Percentiles rank a stretch among this genome's conserved stretches.
Evolutionary conservation across 2,113 vertebrate species (phyloP).

Genomic region (Ornithorhynchus anatinus): DNA sequence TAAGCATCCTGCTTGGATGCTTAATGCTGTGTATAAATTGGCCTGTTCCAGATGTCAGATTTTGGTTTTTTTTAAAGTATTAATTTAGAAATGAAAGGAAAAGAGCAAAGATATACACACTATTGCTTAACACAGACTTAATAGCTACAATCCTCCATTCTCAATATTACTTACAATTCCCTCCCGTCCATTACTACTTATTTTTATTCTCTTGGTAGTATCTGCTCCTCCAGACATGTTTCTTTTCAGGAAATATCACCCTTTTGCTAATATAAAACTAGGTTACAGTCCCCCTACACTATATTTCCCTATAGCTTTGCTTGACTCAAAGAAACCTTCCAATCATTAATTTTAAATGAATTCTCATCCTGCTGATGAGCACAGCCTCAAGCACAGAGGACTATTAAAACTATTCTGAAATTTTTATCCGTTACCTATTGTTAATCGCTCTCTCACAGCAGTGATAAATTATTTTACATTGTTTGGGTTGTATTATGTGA

Average conservation of each 20-base stretch:
- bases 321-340: conserved; percentile 32
- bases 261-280: conserved; percentile 13
- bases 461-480: neutral
- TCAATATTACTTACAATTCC: neutral
- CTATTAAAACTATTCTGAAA: neutral
- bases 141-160: neutral
- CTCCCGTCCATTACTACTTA: neutral
- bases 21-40: neutral
- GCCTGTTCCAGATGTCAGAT: neutral
- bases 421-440: neutral
- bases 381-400: neutral
- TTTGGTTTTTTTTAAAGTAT: neutral
- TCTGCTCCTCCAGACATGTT: neutral
- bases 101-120: neutral
- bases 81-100: neutral
- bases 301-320: neutral
- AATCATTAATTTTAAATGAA: conserved; percentile 33
- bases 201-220: neutral
- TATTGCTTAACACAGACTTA: neutral
- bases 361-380: conserved; percentile 10
- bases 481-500: neutral
- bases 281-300: neutral
- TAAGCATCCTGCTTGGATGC: neutral
- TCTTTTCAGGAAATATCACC: neutral
- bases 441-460: neutral